These are phyloP conservation scores for Lutjanus erythropterus DNA, from an alignment of 2,113 vertebrate species.

Conservation along the genomic window DNA sequence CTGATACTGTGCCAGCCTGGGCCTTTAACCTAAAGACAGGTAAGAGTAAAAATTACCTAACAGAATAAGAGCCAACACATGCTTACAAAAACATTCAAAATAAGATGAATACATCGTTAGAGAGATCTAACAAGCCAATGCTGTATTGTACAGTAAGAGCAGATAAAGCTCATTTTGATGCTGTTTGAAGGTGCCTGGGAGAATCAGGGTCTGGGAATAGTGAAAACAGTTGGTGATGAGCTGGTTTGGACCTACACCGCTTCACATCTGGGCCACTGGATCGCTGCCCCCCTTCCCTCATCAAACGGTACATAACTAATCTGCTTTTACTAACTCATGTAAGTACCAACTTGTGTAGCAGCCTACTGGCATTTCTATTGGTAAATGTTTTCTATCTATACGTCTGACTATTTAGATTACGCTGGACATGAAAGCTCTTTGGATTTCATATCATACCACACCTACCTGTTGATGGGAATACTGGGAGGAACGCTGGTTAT, in stretches of 20 bases:
- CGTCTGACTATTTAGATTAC: conserved; percentile 81
- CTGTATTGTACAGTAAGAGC: not conserved
- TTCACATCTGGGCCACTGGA: conserved; percentile 93
- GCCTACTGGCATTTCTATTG: not conserved
- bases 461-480: conserved; percentile 91
- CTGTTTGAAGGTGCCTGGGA: conserved; percentile 90
- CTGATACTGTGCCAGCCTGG: conserved; percentile 92
- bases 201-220: conserved; percentile 89
- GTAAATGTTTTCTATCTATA: not conserved
- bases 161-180: not conserved
- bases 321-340: not conserved
- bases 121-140: not conserved
- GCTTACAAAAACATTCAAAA: too few species aligned
- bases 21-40: conserved; percentile 91
- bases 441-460: conserved; percentile 92
- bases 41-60: conserved; percentile 65
- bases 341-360: not conserved
- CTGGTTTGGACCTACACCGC: conserved; percentile 92
- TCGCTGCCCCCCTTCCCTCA: conserved; percentile 90
- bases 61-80: too few species aligned
- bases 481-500: conserved; percentile 91
- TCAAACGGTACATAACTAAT: conserved; percentile 80
- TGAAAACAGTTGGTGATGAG: conserved; percentile 83
- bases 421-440: conserved; percentile 83
- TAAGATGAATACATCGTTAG: not conserved